Base-by-base conservation (phyloP, 2,113 vertebrate genomes). In the Sphyrna mokarran region DNA sequence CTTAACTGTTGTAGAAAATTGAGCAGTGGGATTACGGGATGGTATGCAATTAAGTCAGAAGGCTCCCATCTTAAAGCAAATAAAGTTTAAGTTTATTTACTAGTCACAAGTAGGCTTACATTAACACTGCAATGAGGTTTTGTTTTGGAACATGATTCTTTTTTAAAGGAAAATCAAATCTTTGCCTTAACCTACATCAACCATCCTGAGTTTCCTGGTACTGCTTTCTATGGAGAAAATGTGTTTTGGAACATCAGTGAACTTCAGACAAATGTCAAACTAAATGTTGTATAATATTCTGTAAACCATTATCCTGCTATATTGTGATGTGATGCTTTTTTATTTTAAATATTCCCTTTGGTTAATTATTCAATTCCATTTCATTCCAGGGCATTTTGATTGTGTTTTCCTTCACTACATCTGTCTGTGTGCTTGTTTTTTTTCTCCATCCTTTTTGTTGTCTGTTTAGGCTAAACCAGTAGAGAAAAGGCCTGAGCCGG, bases 401-500 rank as follows among this genome's bases (percentile, higher is more conserved):
- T 89, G 86, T 33, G 48, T 61, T 89, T 61, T 63, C 66, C 89
- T n/a, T 40, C 89, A 93, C 68, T 93, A 93, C 89, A 93, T 93
- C 18, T 93, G 89, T 63, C 61, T 93, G 89, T 91, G 58, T 91
- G 33, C 16, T 93, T 93, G 89, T 93, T 66, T 93, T 66, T 48
- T 93, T 68, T 66, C n/a, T 68, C 89, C 89, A 68, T 93, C 18
- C 61, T n/a, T 68, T 93, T 93, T 93, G 18, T 97, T 98, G 97
- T 97, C 97, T 97, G 97, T 97, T 97, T 97, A 98, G 98, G 98
- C 97, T 96, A 98, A 97, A 95, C 33, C 89, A 93, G 3, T 97
- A 97, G 98, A 98, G 97, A 98, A 97, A 97, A 98, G 97, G 96
- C 96, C 97, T 63, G 97, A 98, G 96, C 70, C 97, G 76, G 96